Base-by-base conservation (phyloP, 1,140 invertebrate species). In the Calephelis nemesis region DNA sequence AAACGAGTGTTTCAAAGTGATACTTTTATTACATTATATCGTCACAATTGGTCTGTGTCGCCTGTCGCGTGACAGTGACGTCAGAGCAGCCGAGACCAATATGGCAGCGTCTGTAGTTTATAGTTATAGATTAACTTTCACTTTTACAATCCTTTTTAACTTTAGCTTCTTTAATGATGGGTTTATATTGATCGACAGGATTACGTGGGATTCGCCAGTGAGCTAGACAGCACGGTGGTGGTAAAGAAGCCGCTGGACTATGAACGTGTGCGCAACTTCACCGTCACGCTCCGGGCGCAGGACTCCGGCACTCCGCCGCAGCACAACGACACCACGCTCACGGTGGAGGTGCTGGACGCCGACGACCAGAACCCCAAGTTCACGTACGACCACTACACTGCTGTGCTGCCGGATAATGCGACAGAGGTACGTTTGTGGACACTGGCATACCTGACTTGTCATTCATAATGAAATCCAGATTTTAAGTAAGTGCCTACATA, bases 281-380 rank as follows among this genome's bases (percentile, higher is more conserved):
- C 96, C 0, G 93, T 98, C 4, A 94, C 93, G 49, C 94, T 98
- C 70, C 92, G 96, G 54, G 97, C 96, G 6, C 95, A 96, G 93
- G 97, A 98, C 92, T 96, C 97, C 90, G 97, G 97, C 39, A 93
- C 94, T 70, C 97, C 97, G 10, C 95, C 97, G 0, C 94, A 94
- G 71, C 94, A 93, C 70, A 95, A 95, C 40, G 95, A 96, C 70
- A 97, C 97, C 0, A 90, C 93, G 30, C 92, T 98, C 9, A 94
- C 94, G 0, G 95, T 98, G 0, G 94, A 96, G 67, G 95, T 98
- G 4, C 94, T 97, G 6, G 97, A 98, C 87, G 97, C 97, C 0
- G 97, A 98, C 81, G 97, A 98, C 91, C 97, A 98, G 91, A 98
- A 98, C 93, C 97, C 97, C 5, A 93, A 92, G 65, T 98, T 98